A percentile compares a stretch with the other conserved stretches of the same genome.
phyloP scores from a whole-genome alignment of 2,888 invertebrate species.

The Limnephilus auricula region DNA sequence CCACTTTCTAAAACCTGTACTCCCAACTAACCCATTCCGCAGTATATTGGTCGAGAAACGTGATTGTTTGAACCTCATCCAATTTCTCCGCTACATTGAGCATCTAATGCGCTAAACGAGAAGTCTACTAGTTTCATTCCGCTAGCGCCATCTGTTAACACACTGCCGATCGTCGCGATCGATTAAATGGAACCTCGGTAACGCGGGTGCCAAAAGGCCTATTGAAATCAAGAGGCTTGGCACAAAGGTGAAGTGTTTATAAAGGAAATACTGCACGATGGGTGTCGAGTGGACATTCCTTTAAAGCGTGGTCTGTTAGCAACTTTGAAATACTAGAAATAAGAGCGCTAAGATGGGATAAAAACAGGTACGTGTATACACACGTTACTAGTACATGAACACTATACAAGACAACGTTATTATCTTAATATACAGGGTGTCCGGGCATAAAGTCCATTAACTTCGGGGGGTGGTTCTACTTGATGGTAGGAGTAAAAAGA shows the following conservation, averaged over 20 bases:
- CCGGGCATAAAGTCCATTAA: too few species aligned
- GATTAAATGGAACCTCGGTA: constrained; percentile 24
- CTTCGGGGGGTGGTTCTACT: too few species aligned
- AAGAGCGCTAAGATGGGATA: background rate
- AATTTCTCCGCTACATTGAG: background rate
- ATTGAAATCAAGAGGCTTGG: background rate
- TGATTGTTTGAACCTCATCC: background rate
- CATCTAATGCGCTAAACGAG: constrained; percentile 3
- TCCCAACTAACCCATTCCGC: background rate
- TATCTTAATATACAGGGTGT: too few species aligned
- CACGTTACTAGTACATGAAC: too few species aligned
- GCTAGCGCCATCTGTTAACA: constrained; percentile 15
- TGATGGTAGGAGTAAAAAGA: too few species aligned
- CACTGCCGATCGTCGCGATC: constrained; percentile 19
- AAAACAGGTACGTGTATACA: too few species aligned
- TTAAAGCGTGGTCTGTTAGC: background rate
- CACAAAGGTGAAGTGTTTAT: background rate
- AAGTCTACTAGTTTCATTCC: background rate
- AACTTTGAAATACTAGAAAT: background rate
- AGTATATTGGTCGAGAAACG: background rate
- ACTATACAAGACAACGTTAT: too few species aligned
- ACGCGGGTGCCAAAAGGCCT: constrained; percentile 11
- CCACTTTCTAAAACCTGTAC: too few species aligned
- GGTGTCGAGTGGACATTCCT: background rate
- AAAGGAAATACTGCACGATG: background rate